These are phyloP conservation scores for Symphodus melops DNA, from an alignment of 2,113 vertebrate species.

Conservation along the genomic window DNA sequence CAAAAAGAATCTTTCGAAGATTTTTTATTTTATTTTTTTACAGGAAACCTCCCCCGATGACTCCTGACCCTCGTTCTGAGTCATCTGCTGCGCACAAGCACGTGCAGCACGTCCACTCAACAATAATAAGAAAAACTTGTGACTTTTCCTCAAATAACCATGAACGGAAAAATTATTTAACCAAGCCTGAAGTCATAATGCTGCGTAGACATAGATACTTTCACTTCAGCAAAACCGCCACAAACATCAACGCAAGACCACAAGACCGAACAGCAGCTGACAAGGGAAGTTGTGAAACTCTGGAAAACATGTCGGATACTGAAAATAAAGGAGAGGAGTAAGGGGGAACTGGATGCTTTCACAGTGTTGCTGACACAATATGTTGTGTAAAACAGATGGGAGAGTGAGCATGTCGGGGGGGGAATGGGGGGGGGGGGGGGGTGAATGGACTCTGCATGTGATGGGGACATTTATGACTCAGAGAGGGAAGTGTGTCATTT, in stretches of 20 bases:
- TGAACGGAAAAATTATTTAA: conserved; percentile 7
- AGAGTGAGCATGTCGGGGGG: conserved; percentile 1
- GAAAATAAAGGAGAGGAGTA: not conserved
- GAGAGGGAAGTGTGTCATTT: conserved; percentile 41
- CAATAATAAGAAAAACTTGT: conserved; percentile 39
- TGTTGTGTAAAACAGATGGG: conserved; percentile 24
- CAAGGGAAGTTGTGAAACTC: conserved; percentile 29
- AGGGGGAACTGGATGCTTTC: conserved; percentile 37
- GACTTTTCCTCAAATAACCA: conserved; percentile 23
- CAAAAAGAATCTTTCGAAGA: not conserved
- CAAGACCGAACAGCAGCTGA: conserved; percentile 59
- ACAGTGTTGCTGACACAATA: not conserved
- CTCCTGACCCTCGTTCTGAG: conserved; percentile 11
- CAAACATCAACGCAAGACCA: conserved; percentile 29
- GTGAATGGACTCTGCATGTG: conserved; percentile 42
- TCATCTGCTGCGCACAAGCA: conserved; percentile 1
- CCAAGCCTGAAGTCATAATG: not conserved
- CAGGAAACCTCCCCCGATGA: not conserved
- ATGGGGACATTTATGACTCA: conserved; percentile 55
- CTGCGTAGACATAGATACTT: not conserved
- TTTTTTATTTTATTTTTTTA: not conserved
- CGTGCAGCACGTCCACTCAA: not conserved
- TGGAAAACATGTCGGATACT: not conserved
- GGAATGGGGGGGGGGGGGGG: conserved; percentile 20
- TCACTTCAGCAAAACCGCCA: conserved; percentile 39